phyloP scores from a whole-genome alignment of 2,797 vertebrate genomes.

The Macroramphosus scolopax region DNA sequence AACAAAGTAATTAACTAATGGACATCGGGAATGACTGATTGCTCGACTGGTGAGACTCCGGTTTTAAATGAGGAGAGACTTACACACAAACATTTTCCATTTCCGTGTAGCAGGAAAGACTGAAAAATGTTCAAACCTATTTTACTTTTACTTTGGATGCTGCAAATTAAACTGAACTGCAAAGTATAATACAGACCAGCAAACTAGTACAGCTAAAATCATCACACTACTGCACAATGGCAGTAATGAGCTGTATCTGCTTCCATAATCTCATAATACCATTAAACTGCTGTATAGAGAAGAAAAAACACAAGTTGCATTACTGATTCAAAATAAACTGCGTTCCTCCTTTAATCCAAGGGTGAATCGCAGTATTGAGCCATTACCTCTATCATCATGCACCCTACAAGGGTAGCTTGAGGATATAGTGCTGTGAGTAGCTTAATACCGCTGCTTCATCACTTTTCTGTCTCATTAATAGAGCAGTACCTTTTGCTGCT shows the following conservation, averaged over 20 bases:
- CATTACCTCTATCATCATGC: background rate
- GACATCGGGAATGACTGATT: too few relatives aligned
- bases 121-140: too few relatives aligned
- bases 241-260: background rate
- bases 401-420: conserved; percentile 14
- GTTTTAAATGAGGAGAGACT: too few relatives aligned
- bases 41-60: too few relatives aligned
- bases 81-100: too few relatives aligned
- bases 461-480: conserved; percentile 10
- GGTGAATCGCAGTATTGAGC: background rate
- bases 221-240: too few relatives aligned
- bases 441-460: conserved; percentile 33
- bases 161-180: too few relatives aligned
- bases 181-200: too few relatives aligned
- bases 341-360: background rate
- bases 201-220: too few relatives aligned
- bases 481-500: conserved; percentile 27
- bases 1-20: too few relatives aligned
- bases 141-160: too few relatives aligned
- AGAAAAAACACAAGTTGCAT: background rate
- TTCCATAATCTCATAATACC: background rate
- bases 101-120: too few relatives aligned
- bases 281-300: background rate
- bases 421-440: conserved; percentile 27
- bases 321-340: conserved; percentile 2